Base-by-base conservation (phyloP, 53 echinoderm and acorn worm species). In the Hippasteria phrygiana region DNA sequence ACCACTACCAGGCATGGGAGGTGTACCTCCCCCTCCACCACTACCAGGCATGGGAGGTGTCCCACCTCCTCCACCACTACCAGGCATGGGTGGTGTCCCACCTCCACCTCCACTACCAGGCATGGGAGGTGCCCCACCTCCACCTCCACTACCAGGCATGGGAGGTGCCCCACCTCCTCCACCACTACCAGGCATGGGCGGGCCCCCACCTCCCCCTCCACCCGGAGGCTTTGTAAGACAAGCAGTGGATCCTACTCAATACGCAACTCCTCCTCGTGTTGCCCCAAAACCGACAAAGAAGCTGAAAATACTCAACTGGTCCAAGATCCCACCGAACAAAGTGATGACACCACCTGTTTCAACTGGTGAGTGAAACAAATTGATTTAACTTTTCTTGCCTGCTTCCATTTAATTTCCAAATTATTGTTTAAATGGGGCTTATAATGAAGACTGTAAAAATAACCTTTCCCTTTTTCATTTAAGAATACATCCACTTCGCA, bases 281-380 rank as follows among this genome's bases (percentile, higher is more conserved):
- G 86, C 92, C 73, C 96, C 96, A 3, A 96, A 91, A 51, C 97
- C 97, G 55, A 91, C 90, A 55, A 93, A 90, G 74, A 97, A 97
- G 74, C 88, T 97, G 76, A 94, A 91, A 56, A 82, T 88, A 20
- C 87, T 98, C 2, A 96, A 98, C 50, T 96, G 98, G 98, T 89
- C 96, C 14, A 96, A 96, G 91, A 96, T 96, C 9, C 96, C 94
- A 33, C 88, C 88, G n/a, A 92, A 94, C 64, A 92, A 79, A 64
- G 90, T 96, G 64, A 90, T 94, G 90, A 90, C 92, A 43, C 92
- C 93, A 66, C 80, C 87, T 24, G 71, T 36, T 27, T 53, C 53
- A 41, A 31, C 43, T 82, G 43, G 82, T 82, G 43, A 82, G 82
- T 65, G 26, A 20, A 2, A 27, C 4, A 43, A 42, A 5, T 62